These are phyloP conservation scores for Antitype chi DNA, from an alignment of 2,888 invertebrate genomes.

Conservation along the genomic window DNA sequence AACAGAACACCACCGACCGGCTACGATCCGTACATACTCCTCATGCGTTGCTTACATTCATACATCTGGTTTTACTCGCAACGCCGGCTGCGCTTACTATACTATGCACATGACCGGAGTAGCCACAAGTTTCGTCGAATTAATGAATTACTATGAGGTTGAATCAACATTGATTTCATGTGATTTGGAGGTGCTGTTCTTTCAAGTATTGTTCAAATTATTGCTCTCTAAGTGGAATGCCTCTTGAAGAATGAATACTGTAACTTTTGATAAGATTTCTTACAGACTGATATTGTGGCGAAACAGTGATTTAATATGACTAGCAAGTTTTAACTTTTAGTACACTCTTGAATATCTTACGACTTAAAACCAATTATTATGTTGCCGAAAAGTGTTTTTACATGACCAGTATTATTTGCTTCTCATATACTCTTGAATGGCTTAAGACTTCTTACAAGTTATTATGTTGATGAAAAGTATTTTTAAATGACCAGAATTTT, in stretches of 20 bases:
- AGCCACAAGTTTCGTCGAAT: no score
- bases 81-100: no score
- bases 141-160: background rate
- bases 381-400: background rate
- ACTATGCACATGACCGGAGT: no score
- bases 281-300: background rate
- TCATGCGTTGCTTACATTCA: no score
- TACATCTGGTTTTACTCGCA: no score
- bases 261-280: background rate
- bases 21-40: no score
- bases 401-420: no score
- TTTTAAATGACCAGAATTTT: no score
- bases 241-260: background rate
- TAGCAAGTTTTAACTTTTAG: background rate
- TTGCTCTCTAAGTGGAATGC: background rate
- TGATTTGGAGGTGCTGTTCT: background rate
- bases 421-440: background rate
- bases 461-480: no score
- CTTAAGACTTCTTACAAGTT: background rate
- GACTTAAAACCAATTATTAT: background rate
- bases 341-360: background rate
- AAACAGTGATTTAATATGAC: background rate
- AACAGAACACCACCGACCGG: no score
- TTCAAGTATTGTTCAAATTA: background rate
- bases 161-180: background rate